Evolutionary conservation across 2,113 vertebrate species (phyloP).

Genomic region (Forbesichthys agassizii): DNA sequence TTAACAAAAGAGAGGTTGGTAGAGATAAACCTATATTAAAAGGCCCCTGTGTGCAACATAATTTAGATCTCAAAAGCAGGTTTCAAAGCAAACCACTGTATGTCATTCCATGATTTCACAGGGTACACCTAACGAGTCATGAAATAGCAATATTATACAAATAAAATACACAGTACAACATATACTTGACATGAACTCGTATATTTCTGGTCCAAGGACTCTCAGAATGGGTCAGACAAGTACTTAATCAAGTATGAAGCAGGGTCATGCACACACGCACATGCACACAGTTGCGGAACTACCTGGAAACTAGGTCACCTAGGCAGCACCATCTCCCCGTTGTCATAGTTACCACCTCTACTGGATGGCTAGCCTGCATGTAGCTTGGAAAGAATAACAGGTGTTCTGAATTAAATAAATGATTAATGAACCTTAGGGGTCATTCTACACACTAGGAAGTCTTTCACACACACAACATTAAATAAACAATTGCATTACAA

Average conservation of each 20-base stretch:
- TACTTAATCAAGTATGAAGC: conserved; percentile 57
- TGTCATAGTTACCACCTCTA: conserved; percentile 75
- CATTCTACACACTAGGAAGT: conserved; percentile 36
- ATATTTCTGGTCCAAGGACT: conserved; percentile 63
- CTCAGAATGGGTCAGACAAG: conserved; percentile 66
- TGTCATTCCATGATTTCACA: conserved; percentile 9
- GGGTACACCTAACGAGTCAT: conserved; percentile 5
- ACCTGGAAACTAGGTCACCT: conserved; percentile 71
- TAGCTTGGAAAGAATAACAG: conserved; percentile 56
- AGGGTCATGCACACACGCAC: conserved; percentile 20
- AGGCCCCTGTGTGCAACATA: neutral
- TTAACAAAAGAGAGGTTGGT: neutral
- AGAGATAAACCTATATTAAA: neutral
- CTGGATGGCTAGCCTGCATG: conserved; percentile 59
- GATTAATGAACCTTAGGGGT: conserved; percentile 68
- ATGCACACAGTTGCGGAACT: conserved; percentile 28
- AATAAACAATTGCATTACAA: conserved; percentile 31
- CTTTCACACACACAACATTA: conserved; percentile 37
- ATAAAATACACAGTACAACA: conserved; percentile 10
- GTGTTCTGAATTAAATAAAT: conserved; percentile 70
- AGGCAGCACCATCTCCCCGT: conserved; percentile 64
- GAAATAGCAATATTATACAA: conserved; percentile 1
- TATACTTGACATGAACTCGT: conserved; percentile 33
- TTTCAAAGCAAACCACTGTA: conserved; percentile 8
- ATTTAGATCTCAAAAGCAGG: neutral